Evolutionary conservation across 2,888 invertebrate species (phyloP).

Genomic region (Cinara cedri): DNA sequence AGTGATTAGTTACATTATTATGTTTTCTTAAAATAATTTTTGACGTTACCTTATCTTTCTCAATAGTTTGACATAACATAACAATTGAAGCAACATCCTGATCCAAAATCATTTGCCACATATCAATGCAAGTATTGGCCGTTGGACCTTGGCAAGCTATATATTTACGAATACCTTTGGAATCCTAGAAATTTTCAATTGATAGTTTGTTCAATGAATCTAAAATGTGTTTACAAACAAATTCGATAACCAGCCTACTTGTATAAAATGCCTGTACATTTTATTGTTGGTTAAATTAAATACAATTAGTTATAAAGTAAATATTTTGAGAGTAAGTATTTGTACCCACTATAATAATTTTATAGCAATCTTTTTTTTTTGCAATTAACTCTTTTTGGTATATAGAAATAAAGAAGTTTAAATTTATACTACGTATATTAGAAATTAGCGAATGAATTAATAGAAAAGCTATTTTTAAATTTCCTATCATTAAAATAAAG

Average conservation of each 20-base stretch:
- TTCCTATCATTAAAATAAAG: too few relatives aligned
- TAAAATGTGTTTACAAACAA: not conserved
- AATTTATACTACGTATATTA: not conserved
- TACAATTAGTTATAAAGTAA: too few relatives aligned
- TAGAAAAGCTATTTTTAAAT: too few relatives aligned
- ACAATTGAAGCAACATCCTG: conserved; percentile 40
- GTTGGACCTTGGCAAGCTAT: conserved; percentile 54
- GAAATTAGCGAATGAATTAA: not conserved
- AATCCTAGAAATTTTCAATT: conserved; percentile 18
- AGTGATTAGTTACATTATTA: not conserved
- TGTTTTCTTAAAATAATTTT: not conserved
- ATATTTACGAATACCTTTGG: not conserved
- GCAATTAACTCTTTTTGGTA: too few relatives aligned
- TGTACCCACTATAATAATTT: too few relatives aligned
- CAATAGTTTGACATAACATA: conserved; percentile 46
- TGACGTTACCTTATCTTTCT: conserved; percentile 38
- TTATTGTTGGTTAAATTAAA: too few relatives aligned
- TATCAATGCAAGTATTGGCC: conserved; percentile 40
- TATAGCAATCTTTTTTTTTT: too few relatives aligned
- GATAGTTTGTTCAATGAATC: not conserved
- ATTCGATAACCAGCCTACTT: not conserved
- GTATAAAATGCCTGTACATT: not conserved
- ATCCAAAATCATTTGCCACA: conserved; percentile 55
- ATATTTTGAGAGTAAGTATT: too few relatives aligned
- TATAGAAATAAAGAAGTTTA: too few relatives aligned